Evolutionary conservation across 2,113 vertebrate species (phyloP).

Genomic region (Cephalopholis sonnerati): DNA sequence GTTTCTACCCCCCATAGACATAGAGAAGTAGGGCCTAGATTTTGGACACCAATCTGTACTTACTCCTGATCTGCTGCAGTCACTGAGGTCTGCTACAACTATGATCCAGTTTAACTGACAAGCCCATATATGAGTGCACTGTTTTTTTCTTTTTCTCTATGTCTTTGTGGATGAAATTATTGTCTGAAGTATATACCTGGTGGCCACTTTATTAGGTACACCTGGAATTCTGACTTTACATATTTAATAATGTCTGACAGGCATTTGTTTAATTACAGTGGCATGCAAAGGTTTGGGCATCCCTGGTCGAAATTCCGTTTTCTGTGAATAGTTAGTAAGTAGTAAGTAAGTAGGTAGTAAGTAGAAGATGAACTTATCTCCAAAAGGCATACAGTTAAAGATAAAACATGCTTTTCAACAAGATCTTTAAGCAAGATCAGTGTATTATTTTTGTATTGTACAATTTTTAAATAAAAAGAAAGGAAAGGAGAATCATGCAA

Average conservation of each 20-base stretch:
- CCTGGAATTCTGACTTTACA: background rate
- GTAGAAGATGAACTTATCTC: no score
- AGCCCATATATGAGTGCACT: background rate
- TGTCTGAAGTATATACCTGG: background rate
- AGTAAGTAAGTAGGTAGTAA: no score
- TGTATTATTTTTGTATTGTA: no score
- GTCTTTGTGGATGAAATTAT: background rate
- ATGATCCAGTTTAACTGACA: background rate
- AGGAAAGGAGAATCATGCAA: no score
- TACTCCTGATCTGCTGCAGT: background rate
- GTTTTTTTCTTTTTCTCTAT: background rate
- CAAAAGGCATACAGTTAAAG: no score
- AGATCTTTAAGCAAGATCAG: no score
- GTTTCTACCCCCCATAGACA: constrained; percentile 31
- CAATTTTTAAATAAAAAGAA: no score
- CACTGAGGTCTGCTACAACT: background rate
- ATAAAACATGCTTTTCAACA: no score
- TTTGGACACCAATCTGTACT: background rate
- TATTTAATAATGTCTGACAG: background rate
- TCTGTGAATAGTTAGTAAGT: no score
- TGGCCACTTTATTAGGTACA: background rate
- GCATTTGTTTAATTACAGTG: no score
- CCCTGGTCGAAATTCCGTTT: no score
- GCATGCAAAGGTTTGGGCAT: no score
- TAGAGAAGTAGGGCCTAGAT: constrained; percentile 16